These are phyloP conservation scores for Tetrapedia diversipes DNA, from an alignment of 2,888 invertebrate genomes.

Conservation along the genomic window DNA sequence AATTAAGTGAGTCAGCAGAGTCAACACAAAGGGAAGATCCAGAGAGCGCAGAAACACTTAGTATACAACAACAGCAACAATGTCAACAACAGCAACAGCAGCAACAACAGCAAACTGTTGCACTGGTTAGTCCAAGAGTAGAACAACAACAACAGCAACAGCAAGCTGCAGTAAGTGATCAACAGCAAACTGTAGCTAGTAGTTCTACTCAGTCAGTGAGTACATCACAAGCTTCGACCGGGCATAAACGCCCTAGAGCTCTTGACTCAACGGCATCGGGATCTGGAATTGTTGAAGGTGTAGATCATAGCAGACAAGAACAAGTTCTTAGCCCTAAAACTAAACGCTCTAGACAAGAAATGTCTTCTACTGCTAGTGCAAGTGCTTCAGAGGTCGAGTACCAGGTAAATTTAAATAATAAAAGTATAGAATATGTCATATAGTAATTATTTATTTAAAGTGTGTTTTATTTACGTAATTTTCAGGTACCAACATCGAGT, in stretches of 20 bases:
- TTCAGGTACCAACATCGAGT: conserved; percentile 92
- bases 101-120: conserved; percentile 81
- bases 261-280: conserved; percentile 77
- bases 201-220: conserved; percentile 88
- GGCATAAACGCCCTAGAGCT: conserved; percentile 86
- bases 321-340: conserved; percentile 77
- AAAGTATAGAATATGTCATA: neutral
- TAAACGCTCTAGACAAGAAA: conserved; percentile 77
- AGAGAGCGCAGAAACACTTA: conserved; percentile 82
- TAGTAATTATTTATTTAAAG: neutral
- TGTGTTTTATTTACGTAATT: conserved; percentile 11
- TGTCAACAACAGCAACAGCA: conserved; percentile 75
- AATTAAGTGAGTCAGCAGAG: conserved; percentile 83
- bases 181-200: conserved; percentile 81
- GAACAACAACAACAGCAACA: conserved; percentile 77
- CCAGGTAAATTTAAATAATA: conserved; percentile 71
- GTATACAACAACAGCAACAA: conserved; percentile 70
- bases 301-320: conserved; percentile 77
- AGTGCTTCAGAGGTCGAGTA: conserved; percentile 81
- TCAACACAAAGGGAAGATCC: conserved; percentile 85
- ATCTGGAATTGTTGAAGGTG: conserved; percentile 74
- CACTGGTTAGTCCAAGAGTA: conserved; percentile 78
- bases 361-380: conserved; percentile 74
- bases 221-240: conserved; percentile 85
- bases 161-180: conserved; percentile 77